These are phyloP conservation scores for Masnerella sp. DNA, from an alignment of 2,888 invertebrate species.

Conservation along the genomic window DNA sequence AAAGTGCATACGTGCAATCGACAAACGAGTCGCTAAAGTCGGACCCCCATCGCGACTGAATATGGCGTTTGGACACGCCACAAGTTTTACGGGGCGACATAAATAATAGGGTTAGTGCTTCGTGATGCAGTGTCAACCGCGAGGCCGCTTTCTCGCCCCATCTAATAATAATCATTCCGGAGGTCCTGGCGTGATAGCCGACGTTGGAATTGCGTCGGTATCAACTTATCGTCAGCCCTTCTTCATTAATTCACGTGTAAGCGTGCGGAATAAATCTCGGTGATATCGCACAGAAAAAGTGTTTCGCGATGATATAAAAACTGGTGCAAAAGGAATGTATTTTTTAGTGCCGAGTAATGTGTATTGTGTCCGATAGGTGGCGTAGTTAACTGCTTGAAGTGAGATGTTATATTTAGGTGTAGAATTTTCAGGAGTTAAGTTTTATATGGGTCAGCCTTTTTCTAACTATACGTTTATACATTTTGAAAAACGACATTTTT, in stretches of 20 bases:
- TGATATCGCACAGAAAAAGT: constrained; percentile 53
- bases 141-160: constrained; percentile 52
- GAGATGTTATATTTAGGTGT: too few relatives aligned
- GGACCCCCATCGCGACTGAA: constrained; percentile 55
- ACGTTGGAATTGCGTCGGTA: constrained; percentile 54
- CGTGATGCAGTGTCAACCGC: constrained; percentile 74
- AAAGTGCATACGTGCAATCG: constrained; percentile 50
- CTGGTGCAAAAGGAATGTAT: constrained; percentile 27
- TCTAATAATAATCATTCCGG: constrained; percentile 64
- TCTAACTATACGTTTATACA: too few relatives aligned
- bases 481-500: too few relatives aligned
- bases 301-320: constrained; percentile 45
- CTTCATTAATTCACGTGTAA: constrained; percentile 61
- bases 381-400: too few relatives aligned
- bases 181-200: constrained; percentile 64
- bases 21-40: constrained; percentile 54
- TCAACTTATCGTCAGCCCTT: constrained; percentile 59
- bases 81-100: constrained; percentile 75
- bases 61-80: constrained; percentile 73
- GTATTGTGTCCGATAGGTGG: too few relatives aligned
- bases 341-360: constrained; percentile 37
- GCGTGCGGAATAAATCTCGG: constrained; percentile 60
- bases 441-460: too few relatives aligned
- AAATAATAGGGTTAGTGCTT: constrained; percentile 75
- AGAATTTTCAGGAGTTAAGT: too few relatives aligned